phyloP scores from a whole-genome alignment of 2,888 invertebrate genomes.

The Eristalinus aeneus region DNA sequence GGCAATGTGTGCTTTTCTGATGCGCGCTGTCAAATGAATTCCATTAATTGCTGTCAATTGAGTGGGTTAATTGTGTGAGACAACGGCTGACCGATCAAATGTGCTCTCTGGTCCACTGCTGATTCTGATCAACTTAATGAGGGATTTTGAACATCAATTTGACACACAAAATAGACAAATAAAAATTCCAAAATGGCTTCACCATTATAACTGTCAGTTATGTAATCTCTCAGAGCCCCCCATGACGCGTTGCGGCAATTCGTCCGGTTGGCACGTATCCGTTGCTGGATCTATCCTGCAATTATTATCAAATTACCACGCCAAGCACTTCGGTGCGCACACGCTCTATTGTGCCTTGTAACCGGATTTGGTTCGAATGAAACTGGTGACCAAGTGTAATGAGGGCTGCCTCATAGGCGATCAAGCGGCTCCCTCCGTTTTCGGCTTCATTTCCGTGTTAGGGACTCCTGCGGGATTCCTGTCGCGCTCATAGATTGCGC shows the following conservation, averaged over 20 bases:
- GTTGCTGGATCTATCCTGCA: slow-evolving; percentile 37
- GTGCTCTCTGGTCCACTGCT: neutral
- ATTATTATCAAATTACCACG: slow-evolving; percentile 63
- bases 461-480: slow-evolving; percentile 43
- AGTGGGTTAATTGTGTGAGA: slow-evolving; percentile 73
- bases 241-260: neutral
- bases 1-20: neutral
- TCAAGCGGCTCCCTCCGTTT: slow-evolving; percentile 28
- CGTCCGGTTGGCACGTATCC: neutral
- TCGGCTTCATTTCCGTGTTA: slow-evolving; percentile 43
- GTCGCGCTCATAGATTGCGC: slow-evolving; percentile 54
- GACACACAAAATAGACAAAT: neutral
- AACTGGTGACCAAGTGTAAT: slow-evolving; percentile 1
- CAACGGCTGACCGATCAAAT: slow-evolving; percentile 47
- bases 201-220: slow-evolving; percentile 11
- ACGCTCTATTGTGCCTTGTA: slow-evolving; percentile 27
- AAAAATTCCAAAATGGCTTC: slow-evolving; percentile 37
- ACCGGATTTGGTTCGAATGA: slow-evolving; percentile 50
- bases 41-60: slow-evolving; percentile 73
- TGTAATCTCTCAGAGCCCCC: slow-evolving; percentile 4
- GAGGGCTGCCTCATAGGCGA: neutral
- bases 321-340: slow-evolving; percentile 14
- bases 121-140: slow-evolving; percentile 24
- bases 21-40: slow-evolving; percentile 62
- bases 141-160: slow-evolving; percentile 39